These are phyloP conservation scores for Nomia melanderi DNA, from an alignment of 1,140 invertebrate species.

Conservation along the genomic window DNA sequence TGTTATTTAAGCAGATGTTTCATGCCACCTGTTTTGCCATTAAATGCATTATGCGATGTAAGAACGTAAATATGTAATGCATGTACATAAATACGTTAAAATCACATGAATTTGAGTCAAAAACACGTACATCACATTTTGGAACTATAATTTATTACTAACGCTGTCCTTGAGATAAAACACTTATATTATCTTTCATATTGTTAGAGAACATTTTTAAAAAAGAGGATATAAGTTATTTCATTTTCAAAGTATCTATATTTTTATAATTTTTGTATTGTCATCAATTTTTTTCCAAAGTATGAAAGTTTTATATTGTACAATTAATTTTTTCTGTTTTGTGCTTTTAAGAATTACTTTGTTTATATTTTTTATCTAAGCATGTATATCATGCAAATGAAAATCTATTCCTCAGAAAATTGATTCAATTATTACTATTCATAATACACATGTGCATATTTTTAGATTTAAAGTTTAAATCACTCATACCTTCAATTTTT, in stretches of 20 bases:
- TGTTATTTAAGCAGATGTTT: constrained; percentile 48
- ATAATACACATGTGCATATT: neutral
- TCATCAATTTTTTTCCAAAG: neutral
- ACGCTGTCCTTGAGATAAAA: neutral
- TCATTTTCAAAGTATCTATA: constrained; percentile 3
- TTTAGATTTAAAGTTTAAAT: neutral
- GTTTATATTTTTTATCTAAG: constrained; percentile 18
- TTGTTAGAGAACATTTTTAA: constrained; percentile 5
- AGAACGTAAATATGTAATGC: constrained; percentile 31
- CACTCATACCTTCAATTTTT: constrained; percentile 15
- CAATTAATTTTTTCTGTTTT: neutral
- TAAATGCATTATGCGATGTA: constrained; percentile 8
- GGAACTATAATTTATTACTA: constrained; percentile 24
- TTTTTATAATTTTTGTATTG: neutral
- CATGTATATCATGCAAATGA: neutral
- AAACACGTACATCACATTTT: constrained; percentile 28
- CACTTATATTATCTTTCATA: constrained; percentile 26
- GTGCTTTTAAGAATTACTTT: constrained; percentile 2
- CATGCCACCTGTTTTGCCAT: constrained; percentile 38
- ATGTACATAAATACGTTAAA: constrained; percentile 37
- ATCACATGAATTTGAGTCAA: constrained; percentile 31
- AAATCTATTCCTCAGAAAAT: neutral
- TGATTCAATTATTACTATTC: constrained; percentile 13
- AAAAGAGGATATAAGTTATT: neutral
- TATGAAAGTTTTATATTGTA: neutral